phyloP scores from a whole-genome alignment of 2,888 invertebrate species.

The Trachelus troglodyta region DNA sequence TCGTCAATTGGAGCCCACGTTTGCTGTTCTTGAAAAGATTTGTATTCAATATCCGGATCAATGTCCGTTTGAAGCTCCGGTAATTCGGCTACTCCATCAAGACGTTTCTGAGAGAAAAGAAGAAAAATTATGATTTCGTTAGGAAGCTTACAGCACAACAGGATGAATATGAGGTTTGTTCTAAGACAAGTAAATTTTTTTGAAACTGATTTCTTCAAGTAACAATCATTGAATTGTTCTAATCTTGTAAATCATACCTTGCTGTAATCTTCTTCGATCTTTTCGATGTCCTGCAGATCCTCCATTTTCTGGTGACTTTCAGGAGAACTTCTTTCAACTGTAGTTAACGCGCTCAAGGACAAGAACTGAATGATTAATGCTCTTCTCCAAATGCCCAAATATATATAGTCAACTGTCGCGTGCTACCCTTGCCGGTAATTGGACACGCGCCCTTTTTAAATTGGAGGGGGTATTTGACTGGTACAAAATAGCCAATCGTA shows the following conservation, averaged over 20 bases:
- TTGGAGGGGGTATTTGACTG: background rate
- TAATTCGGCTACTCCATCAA: conserved; percentile 7
- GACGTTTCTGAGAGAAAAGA: conserved; percentile 12
- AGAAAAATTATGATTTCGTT: background rate
- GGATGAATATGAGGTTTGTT: background rate
- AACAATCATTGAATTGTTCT: background rate
- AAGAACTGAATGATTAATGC: background rate
- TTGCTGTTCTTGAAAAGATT: conserved; percentile 29
- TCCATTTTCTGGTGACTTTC: background rate
- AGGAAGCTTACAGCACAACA: background rate
- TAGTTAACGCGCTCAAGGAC: background rate
- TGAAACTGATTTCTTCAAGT: background rate
- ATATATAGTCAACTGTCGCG: background rate
- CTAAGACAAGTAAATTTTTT: background rate
- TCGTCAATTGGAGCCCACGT: conserved; percentile 29
- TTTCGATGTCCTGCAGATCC: background rate
- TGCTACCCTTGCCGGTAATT: background rate
- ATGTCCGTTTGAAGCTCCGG: conserved; percentile 14
- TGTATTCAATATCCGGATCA: conserved; percentile 20
- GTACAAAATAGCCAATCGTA: background rate
- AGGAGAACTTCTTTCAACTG: background rate
- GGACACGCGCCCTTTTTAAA: background rate
- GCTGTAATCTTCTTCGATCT: background rate
- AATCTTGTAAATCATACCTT: too few relatives aligned
- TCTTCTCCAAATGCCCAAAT: background rate